Evolutionary conservation across 2,113 vertebrate genomes (phyloP).

Genomic region (Austrofundulus limnaeus): DNA sequence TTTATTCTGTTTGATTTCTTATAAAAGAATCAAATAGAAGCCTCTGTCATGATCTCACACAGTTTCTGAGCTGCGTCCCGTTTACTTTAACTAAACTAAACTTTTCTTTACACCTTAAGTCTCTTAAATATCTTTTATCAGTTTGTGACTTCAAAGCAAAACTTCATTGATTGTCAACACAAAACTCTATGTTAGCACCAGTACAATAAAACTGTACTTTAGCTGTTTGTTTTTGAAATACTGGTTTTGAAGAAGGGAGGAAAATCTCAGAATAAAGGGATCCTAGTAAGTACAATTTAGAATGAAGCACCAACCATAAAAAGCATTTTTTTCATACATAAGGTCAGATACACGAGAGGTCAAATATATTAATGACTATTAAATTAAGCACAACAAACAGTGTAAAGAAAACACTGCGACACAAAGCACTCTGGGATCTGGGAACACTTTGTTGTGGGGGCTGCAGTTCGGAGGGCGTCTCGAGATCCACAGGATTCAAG

Average conservation of each 20-base stretch:
- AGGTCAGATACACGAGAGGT: constrained; percentile 78
- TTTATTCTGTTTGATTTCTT: constrained; percentile 82
- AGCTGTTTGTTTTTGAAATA: constrained; percentile 77
- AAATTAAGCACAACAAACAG: constrained; percentile 83
- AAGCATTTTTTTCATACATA: constrained; percentile 77
- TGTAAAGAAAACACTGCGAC: constrained; percentile 76
- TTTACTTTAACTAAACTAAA: constrained; percentile 74
- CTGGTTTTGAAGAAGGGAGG: constrained; percentile 75
- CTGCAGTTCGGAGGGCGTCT: constrained; percentile 52
- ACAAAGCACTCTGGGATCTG: constrained; percentile 68
- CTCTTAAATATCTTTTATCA: constrained; percentile 84
- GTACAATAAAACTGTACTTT: constrained; percentile 99
- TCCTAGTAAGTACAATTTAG: constrained; percentile 78
- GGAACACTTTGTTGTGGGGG: constrained; percentile 43
- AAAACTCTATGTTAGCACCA: constrained; percentile 94
- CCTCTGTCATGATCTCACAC: constrained; percentile 61
- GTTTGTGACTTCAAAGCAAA: constrained; percentile 83
- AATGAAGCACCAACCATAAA: constrained; percentile 84
- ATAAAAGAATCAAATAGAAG: constrained; percentile 79
- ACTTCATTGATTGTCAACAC: constrained; percentile 87
- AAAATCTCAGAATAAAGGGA: constrained; percentile 77
- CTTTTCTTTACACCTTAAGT: constrained; percentile 74
- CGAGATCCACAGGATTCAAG: constrained; percentile 59
- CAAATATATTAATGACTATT: constrained; percentile 87
- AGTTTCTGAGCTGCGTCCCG: constrained; percentile 49